Base-by-base conservation (phyloP, 2,888 invertebrate genomes). In the Aquatica leii region DNA sequence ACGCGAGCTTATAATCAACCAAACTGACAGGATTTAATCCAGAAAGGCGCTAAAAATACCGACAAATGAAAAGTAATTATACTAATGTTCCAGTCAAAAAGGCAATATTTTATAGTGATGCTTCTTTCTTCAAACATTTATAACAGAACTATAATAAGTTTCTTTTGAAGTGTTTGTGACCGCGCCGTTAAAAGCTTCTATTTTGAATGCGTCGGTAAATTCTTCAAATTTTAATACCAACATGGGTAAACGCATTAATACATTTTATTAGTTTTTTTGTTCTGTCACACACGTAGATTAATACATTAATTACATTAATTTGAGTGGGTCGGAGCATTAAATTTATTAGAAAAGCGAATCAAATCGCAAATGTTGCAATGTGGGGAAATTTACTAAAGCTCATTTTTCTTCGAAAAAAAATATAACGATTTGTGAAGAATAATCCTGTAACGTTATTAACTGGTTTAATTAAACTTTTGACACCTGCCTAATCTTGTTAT, bases 401-500 rank as follows among this genome's bases (percentile, higher is more conserved):
- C 56, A 40, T n/a, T 34, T 31, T 57, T 40, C 51, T 57, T n/a
- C n/a, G n/a, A n/a, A n/a, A n/a, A n/a, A n/a, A n/a, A n/a, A n/a
- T n/a, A n/a, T n/a, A n/a, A n/a, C n/a, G n/a, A n/a, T 54, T 54
- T 56, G 48, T 48, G 54, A 57, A 60, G 59, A 65, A 69, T 67
- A 65, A 67, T 69, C 65, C 65, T 62, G 55, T 61, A 69, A 67
- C 63, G 53, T 59, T 61, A 67, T 69, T 71, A 72, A 68, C 69
- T 66, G 65, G 66, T 69, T 70, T 71, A 73, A 71, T 73, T 66
- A 68, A 73, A 70, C 72, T 66, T 70, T 73, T 73, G 72, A 70
- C 72, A 73, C 72, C 72, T 73, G 72, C 72, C 70, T 71, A 71
- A 73, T 73, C 70, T 69, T 69, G 66, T 70, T 71, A 70, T 73